phyloP scores from a whole-genome alignment of 64 coral and sea anemone genomes.

The Exaiptasia diaphana region DNA sequence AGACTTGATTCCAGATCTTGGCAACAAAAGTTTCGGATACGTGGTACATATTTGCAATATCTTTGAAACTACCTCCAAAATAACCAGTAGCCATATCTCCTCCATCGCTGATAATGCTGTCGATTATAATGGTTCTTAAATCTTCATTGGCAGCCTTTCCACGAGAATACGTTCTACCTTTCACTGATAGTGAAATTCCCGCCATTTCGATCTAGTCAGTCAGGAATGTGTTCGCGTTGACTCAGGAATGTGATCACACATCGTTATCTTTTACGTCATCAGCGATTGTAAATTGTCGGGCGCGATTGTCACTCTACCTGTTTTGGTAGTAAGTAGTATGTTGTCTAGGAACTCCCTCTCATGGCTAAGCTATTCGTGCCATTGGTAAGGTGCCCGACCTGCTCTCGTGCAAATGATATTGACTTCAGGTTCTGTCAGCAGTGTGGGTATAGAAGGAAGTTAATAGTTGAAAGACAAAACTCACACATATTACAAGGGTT shows the following conservation, averaged over 20 bases:
- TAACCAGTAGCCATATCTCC: not conserved
- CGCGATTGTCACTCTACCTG: no score
- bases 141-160: not conserved
- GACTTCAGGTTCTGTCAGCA: constrained; percentile 29
- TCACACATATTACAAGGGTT: not conserved
- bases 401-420: constrained; percentile 11
- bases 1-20: not conserved
- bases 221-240: no score
- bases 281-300: no score
- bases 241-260: no score
- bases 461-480: not conserved
- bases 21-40: not conserved
- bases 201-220: no score
- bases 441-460: constrained; percentile 18
- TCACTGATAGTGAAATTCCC: no score
- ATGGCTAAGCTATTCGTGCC: constrained; percentile 18
- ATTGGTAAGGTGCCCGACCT: constrained; percentile 13
- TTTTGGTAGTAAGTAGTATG: no score
- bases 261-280: no score
- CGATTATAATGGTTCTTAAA: not conserved
- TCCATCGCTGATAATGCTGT: not conserved
- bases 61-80: not conserved
- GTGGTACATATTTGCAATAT: not conserved
- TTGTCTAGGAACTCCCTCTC: not conserved
- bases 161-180: not conserved